Evolutionary conservation across 2,113 vertebrate genomes (phyloP).

Genomic region (Erythrocercus mccallii): DNA sequence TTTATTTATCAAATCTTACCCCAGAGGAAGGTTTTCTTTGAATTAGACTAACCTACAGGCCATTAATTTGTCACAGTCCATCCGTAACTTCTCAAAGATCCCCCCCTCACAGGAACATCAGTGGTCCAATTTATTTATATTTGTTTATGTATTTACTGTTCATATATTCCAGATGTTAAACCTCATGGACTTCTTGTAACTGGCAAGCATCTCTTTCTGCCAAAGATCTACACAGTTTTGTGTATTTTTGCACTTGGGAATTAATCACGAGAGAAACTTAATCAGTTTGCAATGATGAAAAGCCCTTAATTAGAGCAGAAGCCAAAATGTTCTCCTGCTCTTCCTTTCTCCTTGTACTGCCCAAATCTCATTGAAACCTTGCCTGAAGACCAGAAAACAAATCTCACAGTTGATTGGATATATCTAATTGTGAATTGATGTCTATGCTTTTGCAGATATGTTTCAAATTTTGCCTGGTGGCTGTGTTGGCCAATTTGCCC

Average conservation of each 20-base stretch:
- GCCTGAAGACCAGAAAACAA: conserved; percentile 50
- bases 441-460: background rate
- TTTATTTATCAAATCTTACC: background rate
- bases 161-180: background rate
- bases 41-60: background rate
- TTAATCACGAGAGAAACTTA: background rate
- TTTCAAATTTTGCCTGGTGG: conserved; percentile 14
- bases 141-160: background rate
- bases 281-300: background rate
- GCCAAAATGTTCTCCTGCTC: background rate
- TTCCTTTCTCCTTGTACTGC: background rate
- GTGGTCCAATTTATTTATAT: background rate
- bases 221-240: background rate
- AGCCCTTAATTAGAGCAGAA: background rate
- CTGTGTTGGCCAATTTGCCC: conserved; percentile 6
- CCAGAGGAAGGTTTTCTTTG: background rate
- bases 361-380: conserved; percentile 27
- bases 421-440: conserved; percentile 30
- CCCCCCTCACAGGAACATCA: background rate
- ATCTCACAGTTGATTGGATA: conserved; percentile 26
- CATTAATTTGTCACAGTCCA: background rate
- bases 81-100: background rate
- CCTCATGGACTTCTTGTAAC: background rate
- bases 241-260: background rate
- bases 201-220: background rate